These are phyloP conservation scores for Whitmania pigra DNA, from an alignment of 1,140 invertebrate species.

Conservation along the genomic window DNA sequence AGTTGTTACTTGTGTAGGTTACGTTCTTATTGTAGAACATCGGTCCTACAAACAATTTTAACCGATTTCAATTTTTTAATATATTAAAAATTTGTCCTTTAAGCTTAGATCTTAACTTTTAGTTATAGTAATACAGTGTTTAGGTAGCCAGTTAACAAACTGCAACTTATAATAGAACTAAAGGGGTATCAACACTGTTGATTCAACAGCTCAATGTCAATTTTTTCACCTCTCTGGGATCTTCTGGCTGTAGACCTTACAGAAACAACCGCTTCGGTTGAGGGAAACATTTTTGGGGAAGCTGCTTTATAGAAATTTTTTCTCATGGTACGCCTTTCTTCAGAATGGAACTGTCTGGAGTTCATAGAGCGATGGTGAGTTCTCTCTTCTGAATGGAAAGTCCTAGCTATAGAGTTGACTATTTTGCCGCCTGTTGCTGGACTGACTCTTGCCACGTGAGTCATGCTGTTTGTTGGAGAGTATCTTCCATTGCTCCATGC, in stretches of 20 bases:
- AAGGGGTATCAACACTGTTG: no score
- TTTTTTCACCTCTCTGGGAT: constrained; percentile 3
- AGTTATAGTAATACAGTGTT: no score
- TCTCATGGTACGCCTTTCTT: not conserved
- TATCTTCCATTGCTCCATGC: not conserved
- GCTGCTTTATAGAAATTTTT: constrained; percentile 9
- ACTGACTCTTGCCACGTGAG: not conserved
- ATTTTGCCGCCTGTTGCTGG: not conserved
- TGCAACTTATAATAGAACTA: no score
- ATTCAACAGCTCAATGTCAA: not conserved
- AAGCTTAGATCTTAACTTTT: no score
- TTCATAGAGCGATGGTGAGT: not conserved
- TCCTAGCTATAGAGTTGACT: not conserved
- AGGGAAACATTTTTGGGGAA: not conserved
- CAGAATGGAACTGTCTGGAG: not conserved
- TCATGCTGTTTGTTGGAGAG: constrained; percentile 5
- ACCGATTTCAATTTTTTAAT: no score
- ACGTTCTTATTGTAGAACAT: no score
- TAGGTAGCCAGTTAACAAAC: no score
- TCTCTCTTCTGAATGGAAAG: constrained; percentile 11
- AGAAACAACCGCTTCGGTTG: not conserved
- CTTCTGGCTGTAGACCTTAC: not conserved
- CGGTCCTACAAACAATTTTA: no score
- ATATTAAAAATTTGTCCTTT: no score
- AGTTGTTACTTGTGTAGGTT: not conserved